Base-by-base conservation (phyloP, 2,888 invertebrate species). In the Esperia sulphurella region DNA sequence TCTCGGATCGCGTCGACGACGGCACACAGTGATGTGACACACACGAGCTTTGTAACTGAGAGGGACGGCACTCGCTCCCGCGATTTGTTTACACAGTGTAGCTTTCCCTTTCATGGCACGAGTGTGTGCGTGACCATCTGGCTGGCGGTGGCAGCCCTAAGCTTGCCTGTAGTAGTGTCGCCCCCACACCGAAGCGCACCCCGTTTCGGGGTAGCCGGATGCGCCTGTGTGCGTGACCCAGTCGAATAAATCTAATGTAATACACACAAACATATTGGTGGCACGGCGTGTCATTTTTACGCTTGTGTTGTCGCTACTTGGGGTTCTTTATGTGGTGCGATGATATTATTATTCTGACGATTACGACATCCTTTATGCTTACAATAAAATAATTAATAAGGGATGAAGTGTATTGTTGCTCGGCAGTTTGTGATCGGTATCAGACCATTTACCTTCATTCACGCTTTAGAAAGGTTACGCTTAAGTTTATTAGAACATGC, bases 331-430 rank as follows among this genome's bases (percentile, higher is more conserved):
- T 81, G 79, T 77, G 80, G 75, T 75, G 82, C 82, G 85, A 81
- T 85, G 87, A 86, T 88, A 89, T 89, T 88, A 89, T 89, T 88
- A 89, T 88, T 88, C 85, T 83, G 84, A 82, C 83, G 83, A 89
- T 88, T 88, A 88, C 85, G 84, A 79, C 86, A 83, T 88, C 89
- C 82, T 88, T 88, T 88, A 88, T 85, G 86, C 83, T 79, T 81
- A 85, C 88, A 87, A 89, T 89, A 88, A 89, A 89, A 88, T 87
- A 89, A 89, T 89, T 89, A 89, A 88, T 89, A 89, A 89, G 87
- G 88, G 89, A 86, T 87, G 85, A 79, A 84, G 82, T 78, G 80
- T 81, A 84, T 88, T 87, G 86, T 86, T 69, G 75, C 61, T 65
- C 70, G 75, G 79, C 78, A 76, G 78, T 76, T 78, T 63, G 80